Conservation (phyloP, 2,888 invertebrate genomes). For the Acrobasis repandana region DNA sequence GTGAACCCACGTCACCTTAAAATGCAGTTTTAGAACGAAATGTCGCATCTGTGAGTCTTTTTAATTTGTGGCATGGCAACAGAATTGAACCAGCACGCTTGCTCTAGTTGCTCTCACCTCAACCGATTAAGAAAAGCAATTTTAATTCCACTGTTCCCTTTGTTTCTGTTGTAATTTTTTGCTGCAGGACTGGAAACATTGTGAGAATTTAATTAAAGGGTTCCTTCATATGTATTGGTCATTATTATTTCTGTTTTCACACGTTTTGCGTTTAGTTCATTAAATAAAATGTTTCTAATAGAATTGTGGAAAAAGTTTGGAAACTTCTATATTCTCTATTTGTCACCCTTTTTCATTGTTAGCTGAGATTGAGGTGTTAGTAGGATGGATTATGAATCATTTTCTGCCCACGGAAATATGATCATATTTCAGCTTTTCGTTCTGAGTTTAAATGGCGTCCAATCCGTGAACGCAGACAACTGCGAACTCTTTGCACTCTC, state of each 20-base stretch:
- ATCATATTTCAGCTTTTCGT: too few species aligned
- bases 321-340: too few species aligned
- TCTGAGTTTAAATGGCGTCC: too few species aligned
- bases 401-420: too few species aligned
- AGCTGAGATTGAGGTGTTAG: too few species aligned
- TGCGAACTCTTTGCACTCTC: too few species aligned
- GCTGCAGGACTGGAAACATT: constrained; percentile 24
- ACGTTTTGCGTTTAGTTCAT: neutral
- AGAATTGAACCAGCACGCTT: constrained; percentile 34
- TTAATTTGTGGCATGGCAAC: constrained; percentile 34
- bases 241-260: neutral
- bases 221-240: constrained; percentile 10
- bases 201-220: constrained; percentile 19
- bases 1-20: too few species aligned
- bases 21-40: neutral
- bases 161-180: constrained; percentile 36
- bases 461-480: too few species aligned
- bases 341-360: too few species aligned
- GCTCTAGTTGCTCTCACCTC: constrained; percentile 35
- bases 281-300: neutral
- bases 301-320: neutral
- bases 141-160: constrained; percentile 35
- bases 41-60: neutral
- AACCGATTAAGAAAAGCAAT: constrained; percentile 51
- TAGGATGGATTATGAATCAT: too few species aligned